phyloP scores from a whole-genome alignment of 2,888 invertebrate species.

The Caradrina clavipalpis region DNA sequence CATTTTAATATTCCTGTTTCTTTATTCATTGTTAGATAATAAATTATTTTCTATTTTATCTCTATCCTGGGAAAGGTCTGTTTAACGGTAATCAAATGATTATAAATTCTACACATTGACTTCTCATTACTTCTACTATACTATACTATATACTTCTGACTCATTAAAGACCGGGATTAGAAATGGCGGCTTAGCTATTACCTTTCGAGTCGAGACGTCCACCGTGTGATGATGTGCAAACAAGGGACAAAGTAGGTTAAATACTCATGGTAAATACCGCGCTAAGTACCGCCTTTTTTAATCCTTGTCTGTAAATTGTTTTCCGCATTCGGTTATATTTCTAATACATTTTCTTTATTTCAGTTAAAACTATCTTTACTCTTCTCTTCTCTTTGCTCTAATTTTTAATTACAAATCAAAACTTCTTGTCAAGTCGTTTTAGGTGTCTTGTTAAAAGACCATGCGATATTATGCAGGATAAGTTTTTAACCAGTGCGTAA shows the following conservation, averaged over 20 bases:
- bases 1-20: neutral
- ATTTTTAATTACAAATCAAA: slow-evolving; percentile 4
- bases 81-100: slow-evolving; percentile 70
- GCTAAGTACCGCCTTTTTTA: slow-evolving; percentile 15
- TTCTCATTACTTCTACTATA: too few relatives aligned
- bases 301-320: slow-evolving; percentile 13
- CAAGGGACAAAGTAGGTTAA: neutral
- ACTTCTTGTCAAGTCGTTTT: neutral
- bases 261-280: neutral
- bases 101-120: slow-evolving; percentile 9
- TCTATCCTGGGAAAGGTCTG: slow-evolving; percentile 71
- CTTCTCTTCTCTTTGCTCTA: slow-evolving; percentile 29
- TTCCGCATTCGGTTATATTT: neutral
- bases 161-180: slow-evolving; percentile 13
- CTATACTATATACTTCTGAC: too few relatives aligned
- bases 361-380: slow-evolving; percentile 22
- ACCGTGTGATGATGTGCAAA: neutral
- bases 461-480: neutral
- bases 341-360: slow-evolving; percentile 21
- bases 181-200: neutral
- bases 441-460: neutral
- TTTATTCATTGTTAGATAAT: slow-evolving; percentile 14
- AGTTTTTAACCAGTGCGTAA: too few relatives aligned
- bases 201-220: neutral
- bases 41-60: slow-evolving; percentile 47